Percentiles rank a stretch among this genome's conserved stretches.
phyloP scores from a whole-genome alignment of 2,888 invertebrate species.

The Acronicta psi region DNA sequence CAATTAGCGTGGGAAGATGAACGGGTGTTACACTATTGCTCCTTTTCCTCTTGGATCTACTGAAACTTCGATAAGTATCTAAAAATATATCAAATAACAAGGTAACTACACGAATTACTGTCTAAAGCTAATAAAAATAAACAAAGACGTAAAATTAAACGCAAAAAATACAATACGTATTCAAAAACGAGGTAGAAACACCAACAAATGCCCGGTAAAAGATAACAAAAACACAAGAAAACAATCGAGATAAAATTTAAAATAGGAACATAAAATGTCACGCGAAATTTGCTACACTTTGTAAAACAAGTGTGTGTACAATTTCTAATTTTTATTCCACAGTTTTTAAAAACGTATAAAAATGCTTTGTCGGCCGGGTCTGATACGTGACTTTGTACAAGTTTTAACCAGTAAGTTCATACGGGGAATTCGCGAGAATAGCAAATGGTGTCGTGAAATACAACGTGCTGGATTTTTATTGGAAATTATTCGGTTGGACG shows the following conservation, averaged over 20 bases:
- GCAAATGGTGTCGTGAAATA: conserved; percentile 61
- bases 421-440: conserved; percentile 47
- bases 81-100: conserved; percentile 17
- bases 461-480: conserved; percentile 47
- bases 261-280: conserved; percentile 39
- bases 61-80: conserved; percentile 6
- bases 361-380: conserved; percentile 58
- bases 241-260: conserved; percentile 40
- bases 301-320: conserved; percentile 35
- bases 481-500: conserved; percentile 39
- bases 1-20: conserved; percentile 38
- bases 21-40: conserved; percentile 23
- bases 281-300: conserved; percentile 48
- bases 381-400: conserved; percentile 68
- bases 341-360: conserved; percentile 67
- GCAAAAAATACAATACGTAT: no score
- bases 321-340: conserved; percentile 54
- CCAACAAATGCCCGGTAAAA: conserved; percentile 17
- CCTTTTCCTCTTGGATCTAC: background rate
- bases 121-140: background rate
- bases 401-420: conserved; percentile 49
- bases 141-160: no score
- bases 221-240: conserved; percentile 40
- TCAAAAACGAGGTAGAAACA: conserved; percentile 18
- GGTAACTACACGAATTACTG: conserved; percentile 22